Base-by-base conservation (phyloP, 1,140 invertebrate genomes). In the Magallana angulata region DNA sequence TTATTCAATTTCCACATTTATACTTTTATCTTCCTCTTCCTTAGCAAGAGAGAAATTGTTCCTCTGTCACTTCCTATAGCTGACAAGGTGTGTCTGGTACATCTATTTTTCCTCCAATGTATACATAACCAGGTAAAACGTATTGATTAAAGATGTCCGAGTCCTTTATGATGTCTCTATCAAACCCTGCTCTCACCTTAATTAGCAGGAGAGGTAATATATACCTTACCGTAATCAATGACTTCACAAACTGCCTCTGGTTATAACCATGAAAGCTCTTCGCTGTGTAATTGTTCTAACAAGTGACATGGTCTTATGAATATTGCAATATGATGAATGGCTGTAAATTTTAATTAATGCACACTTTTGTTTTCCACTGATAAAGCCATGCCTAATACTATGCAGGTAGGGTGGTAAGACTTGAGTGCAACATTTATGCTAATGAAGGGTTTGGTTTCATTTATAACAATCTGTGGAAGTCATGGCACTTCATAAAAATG, bases 1-100 rank as follows among this genome's bases (percentile, higher is more conserved):
- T 71, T 71, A 30, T 11, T 30, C 18, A 71, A 30, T 71, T 71
- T 71, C 68, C 68, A 71, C 11, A 71, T 30, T 71, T n/a, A n/a
- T 30, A 8, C 24, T 12, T 30, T 11, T 71, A 12, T 30, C 24
- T 36, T 24, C 24, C 24, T 30, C 24, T 30, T 11, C 24, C 60
- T 16, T 62, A 11, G 36, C 36, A 36, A 36, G 36, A 36, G 36
- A 36, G 36, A 36, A 36, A 36, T 5, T 64, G 60, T 64, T 16
- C 14, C 18, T 16, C 60, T 62, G 7, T 62, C 60, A n/a, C 16
- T 64, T 64, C 18, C 18, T 64, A 64, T 18, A 5, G 18, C 18
- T 3, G 7, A 64, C 60, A n/a, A 64, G 18, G 16, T 64, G 16
- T n/a, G 16, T 14, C 6, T 64, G 11, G 60, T 64, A 12, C 60